These are phyloP conservation scores for Phengaris arion DNA, from an alignment of 2,888 invertebrate genomes.

Conservation along the genomic window DNA sequence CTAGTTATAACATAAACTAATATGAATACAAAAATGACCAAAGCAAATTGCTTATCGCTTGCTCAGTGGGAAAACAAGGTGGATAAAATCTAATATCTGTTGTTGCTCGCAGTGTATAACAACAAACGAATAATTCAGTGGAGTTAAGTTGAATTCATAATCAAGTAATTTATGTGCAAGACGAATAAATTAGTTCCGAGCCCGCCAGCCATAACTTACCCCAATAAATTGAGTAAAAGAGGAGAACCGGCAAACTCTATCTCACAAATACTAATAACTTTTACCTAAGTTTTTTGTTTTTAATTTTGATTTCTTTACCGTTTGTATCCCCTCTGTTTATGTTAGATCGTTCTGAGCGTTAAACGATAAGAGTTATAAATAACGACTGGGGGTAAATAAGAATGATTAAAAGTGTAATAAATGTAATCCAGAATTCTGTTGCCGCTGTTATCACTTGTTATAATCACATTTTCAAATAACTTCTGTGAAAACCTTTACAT, in stretches of 20 bases:
- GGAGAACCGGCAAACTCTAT: conserved; percentile 76
- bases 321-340: conserved; percentile 16
- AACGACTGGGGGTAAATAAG: background rate
- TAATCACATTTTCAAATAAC: background rate
- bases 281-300: conserved; percentile 41
- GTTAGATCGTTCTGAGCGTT: conserved; percentile 3
- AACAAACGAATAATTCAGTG: conserved; percentile 76
- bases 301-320: conserved; percentile 60
- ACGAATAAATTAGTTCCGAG: conserved; percentile 79
- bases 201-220: conserved; percentile 78
- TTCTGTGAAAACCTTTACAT: background rate
- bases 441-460: background rate
- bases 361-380: conserved; percentile 26
- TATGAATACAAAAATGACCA: conserved; percentile 27
- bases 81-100: conserved; percentile 68
- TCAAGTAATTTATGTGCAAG: conserved; percentile 80
- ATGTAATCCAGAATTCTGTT: conserved; percentile 12
- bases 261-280: conserved; percentile 57
- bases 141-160: conserved; percentile 79
- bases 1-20: background rate
- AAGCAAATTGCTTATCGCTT: conserved; percentile 36
- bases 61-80: conserved; percentile 52
- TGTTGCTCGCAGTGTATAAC: conserved; percentile 73
- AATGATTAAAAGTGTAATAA: conserved; percentile 16
- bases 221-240: conserved; percentile 79